phyloP scores from a whole-genome alignment of 2,888 invertebrate genomes.

The Drosophila rubida region DNA sequence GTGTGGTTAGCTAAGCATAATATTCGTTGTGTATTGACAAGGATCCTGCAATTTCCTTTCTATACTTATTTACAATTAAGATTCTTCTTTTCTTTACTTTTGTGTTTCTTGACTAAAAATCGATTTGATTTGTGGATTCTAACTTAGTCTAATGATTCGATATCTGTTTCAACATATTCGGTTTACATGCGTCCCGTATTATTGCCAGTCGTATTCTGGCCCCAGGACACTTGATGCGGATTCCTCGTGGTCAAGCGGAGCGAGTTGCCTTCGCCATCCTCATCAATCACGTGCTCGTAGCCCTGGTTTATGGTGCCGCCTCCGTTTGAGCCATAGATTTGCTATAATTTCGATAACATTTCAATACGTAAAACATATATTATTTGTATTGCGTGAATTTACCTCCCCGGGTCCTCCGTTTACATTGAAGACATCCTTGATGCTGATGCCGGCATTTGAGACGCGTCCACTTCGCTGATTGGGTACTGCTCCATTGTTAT shows the following conservation, averaged over 20 bases:
- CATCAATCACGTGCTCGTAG: conserved; percentile 89
- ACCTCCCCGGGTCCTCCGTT: conserved; percentile 85
- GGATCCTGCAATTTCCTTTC: conserved; percentile 54
- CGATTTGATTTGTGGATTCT: conserved; percentile 53
- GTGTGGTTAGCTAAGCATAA: conserved; percentile 83
- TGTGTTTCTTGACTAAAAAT: conserved; percentile 51
- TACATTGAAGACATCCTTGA: conserved; percentile 92
- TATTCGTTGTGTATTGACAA: conserved; percentile 77
- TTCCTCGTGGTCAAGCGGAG: conserved; percentile 90
- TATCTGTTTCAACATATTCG: conserved; percentile 28
- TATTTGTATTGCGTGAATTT: not conserved
- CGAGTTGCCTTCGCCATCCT: conserved; percentile 90
- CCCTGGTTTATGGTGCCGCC: conserved; percentile 91
- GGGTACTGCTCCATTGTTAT: conserved; percentile 87
- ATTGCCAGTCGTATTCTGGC: conserved; percentile 79
- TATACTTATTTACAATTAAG: conserved; percentile 49
- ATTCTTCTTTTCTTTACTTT: conserved; percentile 4
- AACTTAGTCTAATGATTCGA: conserved; percentile 41
- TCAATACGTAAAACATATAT: not conserved
- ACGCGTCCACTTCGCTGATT: conserved; percentile 88
- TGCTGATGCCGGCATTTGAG: conserved; percentile 91
- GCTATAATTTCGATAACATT: conserved; percentile 39
- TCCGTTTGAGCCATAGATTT: conserved; percentile 85
- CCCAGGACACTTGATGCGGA: conserved; percentile 87
- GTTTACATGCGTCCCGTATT: conserved; percentile 83